phyloP scores from a whole-genome alignment of 1,140 invertebrate species.

The Helicorthomorpha holstii region DNA sequence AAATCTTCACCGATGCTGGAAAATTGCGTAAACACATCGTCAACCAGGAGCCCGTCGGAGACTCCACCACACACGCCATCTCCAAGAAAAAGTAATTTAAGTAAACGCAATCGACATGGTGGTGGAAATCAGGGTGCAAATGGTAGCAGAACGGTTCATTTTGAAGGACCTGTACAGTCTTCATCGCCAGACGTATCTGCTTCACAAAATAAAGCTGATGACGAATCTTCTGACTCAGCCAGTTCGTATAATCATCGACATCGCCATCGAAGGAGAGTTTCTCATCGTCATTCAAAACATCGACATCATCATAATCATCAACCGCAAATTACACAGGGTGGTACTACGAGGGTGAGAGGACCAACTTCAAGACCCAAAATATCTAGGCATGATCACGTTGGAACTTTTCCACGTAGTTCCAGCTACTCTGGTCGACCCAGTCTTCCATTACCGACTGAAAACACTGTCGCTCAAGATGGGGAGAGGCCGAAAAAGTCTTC shows the following conservation, averaged over 20 bases:
- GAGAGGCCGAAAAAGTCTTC: conserved; percentile 3
- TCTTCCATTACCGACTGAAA: conserved; percentile 19
- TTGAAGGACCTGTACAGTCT: not conserved
- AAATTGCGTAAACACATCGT: not conserved
- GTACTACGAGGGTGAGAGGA: not conserved
- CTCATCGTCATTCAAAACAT: not conserved
- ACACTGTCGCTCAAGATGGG: conserved; percentile 13
- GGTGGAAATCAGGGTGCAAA: not conserved
- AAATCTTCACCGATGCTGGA: conserved; percentile 8
- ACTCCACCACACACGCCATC: not conserved
- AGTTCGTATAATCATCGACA: not conserved
- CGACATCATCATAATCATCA: not conserved
- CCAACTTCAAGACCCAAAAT: not conserved
- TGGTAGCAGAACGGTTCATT: not conserved
- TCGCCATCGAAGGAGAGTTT: too few relatives aligned
- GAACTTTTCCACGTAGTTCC: conserved; percentile 6
- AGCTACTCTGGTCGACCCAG: conserved; percentile 12
- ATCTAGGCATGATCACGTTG: not conserved
- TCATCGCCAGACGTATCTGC: not conserved
- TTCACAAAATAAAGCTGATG: not conserved
- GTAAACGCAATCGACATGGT: not conserved
- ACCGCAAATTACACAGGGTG: not conserved
- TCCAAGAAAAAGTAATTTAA: conserved; percentile 3
- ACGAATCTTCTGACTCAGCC: not conserved
- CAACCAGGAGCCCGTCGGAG: not conserved